phyloP scores from a whole-genome alignment of 53 echinoderm and acorn worm genomes.

The Apostichopus leukothele region DNA sequence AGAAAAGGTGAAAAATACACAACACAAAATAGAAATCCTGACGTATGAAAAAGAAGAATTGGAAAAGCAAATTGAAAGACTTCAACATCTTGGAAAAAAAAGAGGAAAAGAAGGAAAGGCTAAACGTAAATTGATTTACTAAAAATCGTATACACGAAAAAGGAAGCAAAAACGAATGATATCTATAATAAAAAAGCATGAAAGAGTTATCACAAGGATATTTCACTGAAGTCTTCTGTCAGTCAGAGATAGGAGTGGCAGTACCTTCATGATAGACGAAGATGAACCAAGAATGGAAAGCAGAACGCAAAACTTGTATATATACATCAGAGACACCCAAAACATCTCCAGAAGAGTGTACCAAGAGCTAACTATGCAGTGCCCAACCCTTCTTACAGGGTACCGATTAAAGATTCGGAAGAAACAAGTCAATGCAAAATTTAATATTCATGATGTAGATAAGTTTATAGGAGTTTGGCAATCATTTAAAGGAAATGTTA shows the following conservation, averaged over 20 bases:
- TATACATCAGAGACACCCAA: not conserved
- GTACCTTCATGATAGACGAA: not conserved
- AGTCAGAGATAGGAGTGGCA: not conserved
- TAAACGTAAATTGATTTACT: slow-evolving; percentile 11
- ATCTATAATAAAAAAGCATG: not conserved
- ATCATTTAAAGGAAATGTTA: slow-evolving; percentile 7
- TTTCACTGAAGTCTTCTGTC: too few relatives aligned
- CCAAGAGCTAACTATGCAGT: not conserved
- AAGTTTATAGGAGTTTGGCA: not conserved
- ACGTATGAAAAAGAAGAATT: not conserved
- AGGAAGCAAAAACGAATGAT: not conserved
- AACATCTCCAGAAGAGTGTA: not conserved
- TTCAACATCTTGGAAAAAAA: not conserved
- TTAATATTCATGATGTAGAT: not conserved
- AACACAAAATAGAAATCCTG: not conserved
- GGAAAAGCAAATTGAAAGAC: not conserved
- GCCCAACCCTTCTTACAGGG: not conserved
- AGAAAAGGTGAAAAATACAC: not conserved
- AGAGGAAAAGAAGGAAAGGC: not conserved
- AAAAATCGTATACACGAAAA: not conserved
- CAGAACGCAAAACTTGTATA: not conserved
- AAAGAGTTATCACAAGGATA: not conserved
- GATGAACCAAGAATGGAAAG: not conserved
- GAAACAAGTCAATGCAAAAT: not conserved
- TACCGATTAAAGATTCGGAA: not conserved